These are phyloP conservation scores for Aricia agestis DNA, from an alignment of 1,140 invertebrate genomes.

Conservation along the genomic window DNA sequence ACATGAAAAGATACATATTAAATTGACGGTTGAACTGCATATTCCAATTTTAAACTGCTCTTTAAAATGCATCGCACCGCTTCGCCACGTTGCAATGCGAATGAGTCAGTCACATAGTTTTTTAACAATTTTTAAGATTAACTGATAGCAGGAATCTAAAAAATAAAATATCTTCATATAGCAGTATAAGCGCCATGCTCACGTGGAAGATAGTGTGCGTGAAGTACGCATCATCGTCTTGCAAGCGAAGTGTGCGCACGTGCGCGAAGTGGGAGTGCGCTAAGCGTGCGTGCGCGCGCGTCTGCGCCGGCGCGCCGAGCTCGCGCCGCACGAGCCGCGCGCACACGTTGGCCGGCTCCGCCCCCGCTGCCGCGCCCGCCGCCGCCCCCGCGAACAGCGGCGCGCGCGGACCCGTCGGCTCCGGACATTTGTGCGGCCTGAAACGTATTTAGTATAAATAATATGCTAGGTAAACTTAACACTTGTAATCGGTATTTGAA, in stretches of 20 bases:
- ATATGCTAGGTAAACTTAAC: too few species aligned
- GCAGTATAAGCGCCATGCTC: too few species aligned
- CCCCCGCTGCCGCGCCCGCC: slow-evolving; percentile 83
- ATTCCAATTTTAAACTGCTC: too few species aligned
- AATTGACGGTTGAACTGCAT: too few species aligned
- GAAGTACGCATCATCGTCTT: slow-evolving; percentile 88
- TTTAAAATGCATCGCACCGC: too few species aligned
- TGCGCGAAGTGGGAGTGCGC: slow-evolving; percentile 94
- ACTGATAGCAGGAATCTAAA: too few species aligned
- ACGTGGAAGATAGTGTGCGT: slow-evolving; percentile 81
- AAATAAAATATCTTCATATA: too few species aligned
- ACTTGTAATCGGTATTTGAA: too few species aligned
- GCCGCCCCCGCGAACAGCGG: slow-evolving; percentile 85
- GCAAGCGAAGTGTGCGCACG: slow-evolving; percentile 86
- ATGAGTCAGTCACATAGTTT: too few species aligned
- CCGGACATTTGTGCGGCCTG: slow-evolving; percentile 95
- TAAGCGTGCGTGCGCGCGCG: slow-evolving; percentile 85
- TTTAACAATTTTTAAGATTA: too few species aligned
- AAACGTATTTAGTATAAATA: not conserved
- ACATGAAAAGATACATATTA: too few species aligned
- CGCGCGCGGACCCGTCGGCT: slow-evolving; percentile 76
- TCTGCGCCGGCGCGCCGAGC: slow-evolving; percentile 80
- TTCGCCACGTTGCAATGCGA: too few species aligned
- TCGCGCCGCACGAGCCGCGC: slow-evolving; percentile 79
- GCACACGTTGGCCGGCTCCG: slow-evolving; percentile 84